Conservation (phyloP, 2,888 invertebrate genomes). For the Synanthedon myopaeformis region DNA sequence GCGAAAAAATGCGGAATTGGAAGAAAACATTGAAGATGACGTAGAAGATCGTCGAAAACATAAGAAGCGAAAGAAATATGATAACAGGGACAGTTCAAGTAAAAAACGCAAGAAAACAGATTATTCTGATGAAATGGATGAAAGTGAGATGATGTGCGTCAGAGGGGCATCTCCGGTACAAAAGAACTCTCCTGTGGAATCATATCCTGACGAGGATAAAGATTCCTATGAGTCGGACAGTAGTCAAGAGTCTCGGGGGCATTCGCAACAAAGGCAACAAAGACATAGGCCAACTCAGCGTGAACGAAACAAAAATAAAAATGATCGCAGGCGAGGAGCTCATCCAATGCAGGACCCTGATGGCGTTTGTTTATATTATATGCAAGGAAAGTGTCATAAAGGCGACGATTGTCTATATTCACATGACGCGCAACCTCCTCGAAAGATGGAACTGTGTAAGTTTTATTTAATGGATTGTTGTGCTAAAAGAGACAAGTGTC, state of each 20-base stretch:
- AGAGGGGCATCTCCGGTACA: slow-evolving; percentile 79
- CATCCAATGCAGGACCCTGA: slow-evolving; percentile 75
- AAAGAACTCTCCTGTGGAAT: slow-evolving; percentile 32
- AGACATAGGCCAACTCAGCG: slow-evolving; percentile 44
- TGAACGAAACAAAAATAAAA: slow-evolving; percentile 64
- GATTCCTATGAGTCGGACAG: slow-evolving; percentile 68
- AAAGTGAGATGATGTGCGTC: slow-evolving; percentile 84
- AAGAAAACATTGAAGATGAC: slow-evolving; percentile 50
- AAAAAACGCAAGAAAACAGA: slow-evolving; percentile 71
- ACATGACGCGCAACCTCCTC: slow-evolving; percentile 83
- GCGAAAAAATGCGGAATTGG: slow-evolving; percentile 74
- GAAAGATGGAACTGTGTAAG: slow-evolving; percentile 95
- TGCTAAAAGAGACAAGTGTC: slow-evolving; percentile 93
- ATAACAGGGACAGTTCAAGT: slow-evolving; percentile 67
- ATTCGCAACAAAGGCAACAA: slow-evolving; percentile 54
- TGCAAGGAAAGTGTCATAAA: slow-evolving; percentile 90
- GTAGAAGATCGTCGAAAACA: slow-evolving; percentile 64
- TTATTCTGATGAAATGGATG: slow-evolving; percentile 74
- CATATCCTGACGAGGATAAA: slow-evolving; percentile 63
- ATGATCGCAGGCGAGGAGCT: slow-evolving; percentile 64
- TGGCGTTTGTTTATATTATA: slow-evolving; percentile 84
- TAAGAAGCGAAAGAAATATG: slow-evolving; percentile 71
- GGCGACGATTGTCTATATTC: slow-evolving; percentile 89
- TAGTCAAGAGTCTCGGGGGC: slow-evolving; percentile 66
- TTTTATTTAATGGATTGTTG: slow-evolving; percentile 97